Base-by-base conservation (phyloP, 2,113 vertebrate species). In the Rana temporaria region DNA sequence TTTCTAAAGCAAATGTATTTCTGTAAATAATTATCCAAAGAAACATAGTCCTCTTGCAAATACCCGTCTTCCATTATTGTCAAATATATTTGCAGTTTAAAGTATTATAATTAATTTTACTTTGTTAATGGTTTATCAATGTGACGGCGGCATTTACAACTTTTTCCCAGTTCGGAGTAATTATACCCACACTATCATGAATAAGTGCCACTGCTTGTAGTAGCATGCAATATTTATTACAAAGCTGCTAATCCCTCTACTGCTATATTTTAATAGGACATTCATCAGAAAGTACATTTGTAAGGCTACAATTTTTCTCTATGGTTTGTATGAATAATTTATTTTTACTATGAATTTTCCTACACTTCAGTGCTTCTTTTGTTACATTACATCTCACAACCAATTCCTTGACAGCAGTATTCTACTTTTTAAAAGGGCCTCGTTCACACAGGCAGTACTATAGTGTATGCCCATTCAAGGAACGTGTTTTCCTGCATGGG, bases 341-440 rank as follows among this genome's bases (percentile, higher is more conserved):
- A 73, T 56, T 73, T 73, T 73, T 73, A 57, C 53, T 32, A 56
- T 73, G 16, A 70, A 53, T 70, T 70, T 17, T 70, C 52, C 20
- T 17, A 48, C 68, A 53, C 38, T 52, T 70, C 42, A 17, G 38
- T 24, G n/a, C 15, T 52, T 52, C 24, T 70, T 38, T 16, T 53
- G 48, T 24, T 24, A 52, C 6, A 3, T 52, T 22, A 2, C 1
- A 68, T 48, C 52, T 69, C 14, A 48, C 34, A 12, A 7, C 4
- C 34, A 0, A 20, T 48, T 22, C 38, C 11, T 69, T 42, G 14
- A 6, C 19, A 22, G 34, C 2, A 69, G 1, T 52, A 2, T 19
- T 65, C 24, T n/a, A 32, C 63, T 65, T 65, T 30, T 30, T 30
- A 30, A 30, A 30, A 30, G 3, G 3, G 26, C 3, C 26, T 30